These are phyloP conservation scores for Cacoxenus indagator DNA, from an alignment of 2,888 invertebrate genomes.

Conservation along the genomic window DNA sequence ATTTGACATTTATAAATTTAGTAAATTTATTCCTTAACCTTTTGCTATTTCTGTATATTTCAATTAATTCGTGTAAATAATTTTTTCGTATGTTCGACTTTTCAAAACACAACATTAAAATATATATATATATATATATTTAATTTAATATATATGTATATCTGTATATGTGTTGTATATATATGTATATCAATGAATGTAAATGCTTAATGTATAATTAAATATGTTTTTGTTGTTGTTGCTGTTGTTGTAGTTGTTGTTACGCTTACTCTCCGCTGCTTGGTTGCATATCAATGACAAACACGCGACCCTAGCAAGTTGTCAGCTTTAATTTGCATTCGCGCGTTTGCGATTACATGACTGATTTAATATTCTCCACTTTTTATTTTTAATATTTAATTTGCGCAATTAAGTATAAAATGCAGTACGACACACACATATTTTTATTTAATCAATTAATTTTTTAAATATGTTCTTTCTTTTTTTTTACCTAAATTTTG, in stretches of 20 bases:
- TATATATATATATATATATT: constrained; percentile 20
- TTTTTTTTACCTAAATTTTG: background rate
- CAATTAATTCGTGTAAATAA: constrained; percentile 13
- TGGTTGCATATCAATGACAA: background rate
- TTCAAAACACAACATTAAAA: constrained; percentile 34
- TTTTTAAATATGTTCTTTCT: background rate
- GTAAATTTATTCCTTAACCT: background rate
- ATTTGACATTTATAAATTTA: background rate
- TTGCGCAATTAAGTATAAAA: background rate
- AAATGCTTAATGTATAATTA: too few species aligned
- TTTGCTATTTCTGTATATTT: background rate
- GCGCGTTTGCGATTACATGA: background rate
- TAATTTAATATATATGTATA: constrained; percentile 4
- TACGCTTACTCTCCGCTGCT: background rate
- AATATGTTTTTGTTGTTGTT: background rate
- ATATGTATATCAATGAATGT: background rate
- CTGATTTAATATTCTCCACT: background rate
- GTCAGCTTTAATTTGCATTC: background rate
- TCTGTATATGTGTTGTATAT: constrained; percentile 12
- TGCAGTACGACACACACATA: background rate
- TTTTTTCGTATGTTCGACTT: constrained; percentile 31
- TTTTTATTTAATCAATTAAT: background rate
- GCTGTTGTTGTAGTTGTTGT: background rate
- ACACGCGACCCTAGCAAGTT: background rate
- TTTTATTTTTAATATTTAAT: background rate